A percentile compares a stretch with the other conserved stretches of the same genome.
These are phyloP conservation scores for Vireo griseus DNA, from an alignment of 2,797 vertebrate species.

Conservation along the genomic window DNA sequence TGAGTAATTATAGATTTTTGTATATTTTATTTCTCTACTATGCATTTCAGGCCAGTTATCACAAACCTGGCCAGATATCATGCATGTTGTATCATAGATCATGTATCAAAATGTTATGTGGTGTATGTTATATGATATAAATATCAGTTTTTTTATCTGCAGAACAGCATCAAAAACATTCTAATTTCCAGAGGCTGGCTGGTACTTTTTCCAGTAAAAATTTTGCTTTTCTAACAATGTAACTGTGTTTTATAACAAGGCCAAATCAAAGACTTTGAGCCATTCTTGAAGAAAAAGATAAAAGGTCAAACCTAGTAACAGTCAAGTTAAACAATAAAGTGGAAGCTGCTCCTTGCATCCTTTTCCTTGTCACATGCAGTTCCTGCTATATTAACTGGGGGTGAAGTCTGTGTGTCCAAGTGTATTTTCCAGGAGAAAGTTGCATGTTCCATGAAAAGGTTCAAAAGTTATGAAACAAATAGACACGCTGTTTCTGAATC, in stretches of 20 bases:
- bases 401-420: neutral
- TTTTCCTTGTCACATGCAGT: slow-evolving; percentile 11
- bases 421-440: neutral
- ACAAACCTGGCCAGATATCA: neutral
- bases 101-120: neutral
- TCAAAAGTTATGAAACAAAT: slow-evolving; percentile 13
- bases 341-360: neutral
- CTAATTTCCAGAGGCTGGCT: neutral
- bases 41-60: neutral
- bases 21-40: neutral
- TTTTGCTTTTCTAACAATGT: neutral
- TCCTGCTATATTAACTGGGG: neutral
- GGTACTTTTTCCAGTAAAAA: neutral
- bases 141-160: neutral
- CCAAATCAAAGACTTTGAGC: neutral
- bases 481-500: neutral
- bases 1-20: neutral
- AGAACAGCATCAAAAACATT: neutral
- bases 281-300: slow-evolving; percentile 4
- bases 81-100: too few species aligned
- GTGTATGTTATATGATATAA: neutral
- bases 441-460: neutral
- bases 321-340: slow-evolving; percentile 57
- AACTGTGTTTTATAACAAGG: neutral
- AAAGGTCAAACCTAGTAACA: slow-evolving; percentile 45